Evolutionary conservation across 2,113 vertebrate genomes (phyloP).

Genomic region (Loxodonta africana): DNA sequence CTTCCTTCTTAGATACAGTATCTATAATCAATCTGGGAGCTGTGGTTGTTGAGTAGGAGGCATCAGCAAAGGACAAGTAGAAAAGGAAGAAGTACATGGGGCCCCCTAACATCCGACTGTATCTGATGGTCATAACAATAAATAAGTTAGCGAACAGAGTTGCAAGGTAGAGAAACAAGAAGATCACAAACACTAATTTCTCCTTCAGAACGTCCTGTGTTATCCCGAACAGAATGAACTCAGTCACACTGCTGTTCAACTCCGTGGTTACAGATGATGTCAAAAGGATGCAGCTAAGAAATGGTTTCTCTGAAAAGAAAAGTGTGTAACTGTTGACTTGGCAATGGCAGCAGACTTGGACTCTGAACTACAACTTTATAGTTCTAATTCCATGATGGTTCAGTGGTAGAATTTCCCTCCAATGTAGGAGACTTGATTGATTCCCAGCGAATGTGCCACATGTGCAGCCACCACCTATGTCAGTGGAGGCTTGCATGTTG

Average conservation of each 20-base stretch:
- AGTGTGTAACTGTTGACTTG: neutral
- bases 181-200: neutral
- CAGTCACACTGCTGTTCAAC: slow-evolving; percentile 32
- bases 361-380: neutral
- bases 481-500: too few relatives aligned
- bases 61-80: too few relatives aligned
- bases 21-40: too few relatives aligned
- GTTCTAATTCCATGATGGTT: neutral
- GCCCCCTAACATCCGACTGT: neutral
- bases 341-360: neutral
- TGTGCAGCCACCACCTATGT: too few relatives aligned
- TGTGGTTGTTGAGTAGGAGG: too few relatives aligned
- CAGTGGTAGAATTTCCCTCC: too few relatives aligned
- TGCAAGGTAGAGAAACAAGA: slow-evolving; percentile 35
- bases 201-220: neutral
- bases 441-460: too few relatives aligned
- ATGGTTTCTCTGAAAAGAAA: neutral
- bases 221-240: slow-evolving; percentile 60
- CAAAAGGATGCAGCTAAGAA: neutral
- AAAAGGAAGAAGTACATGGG: slow-evolving; percentile 67
- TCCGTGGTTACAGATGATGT: neutral
- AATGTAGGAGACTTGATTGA: too few relatives aligned
- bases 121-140: slow-evolving; percentile 41
- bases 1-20: too few relatives aligned
- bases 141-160: slow-evolving; percentile 40